A percentile compares a stretch with the other conserved stretches of the same genome.
Conservation (phyloP, 2,797 vertebrate species). For the Manis javanica region DNA sequence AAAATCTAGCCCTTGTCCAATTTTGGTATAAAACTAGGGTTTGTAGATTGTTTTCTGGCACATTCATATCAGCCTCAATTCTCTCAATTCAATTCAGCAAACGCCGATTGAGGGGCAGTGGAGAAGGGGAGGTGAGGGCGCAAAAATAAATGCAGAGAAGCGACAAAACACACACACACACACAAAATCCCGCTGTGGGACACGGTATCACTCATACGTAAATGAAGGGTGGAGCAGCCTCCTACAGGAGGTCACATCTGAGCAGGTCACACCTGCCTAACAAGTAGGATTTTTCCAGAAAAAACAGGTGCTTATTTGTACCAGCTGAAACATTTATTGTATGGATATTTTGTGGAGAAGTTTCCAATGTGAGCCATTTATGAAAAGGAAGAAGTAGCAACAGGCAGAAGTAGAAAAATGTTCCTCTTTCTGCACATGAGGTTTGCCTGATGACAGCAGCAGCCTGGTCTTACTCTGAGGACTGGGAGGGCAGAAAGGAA, state of each 20-base stretch:
- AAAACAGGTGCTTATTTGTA: not conserved
- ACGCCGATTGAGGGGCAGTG: not conserved
- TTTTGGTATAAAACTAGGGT: not conserved
- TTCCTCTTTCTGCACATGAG: not conserved
- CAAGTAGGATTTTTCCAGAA: not conserved
- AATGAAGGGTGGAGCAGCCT: not conserved
- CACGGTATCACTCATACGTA: fast-evolving
- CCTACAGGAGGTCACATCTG: not conserved
- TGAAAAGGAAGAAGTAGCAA: not conserved
- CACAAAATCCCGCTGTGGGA: not conserved
- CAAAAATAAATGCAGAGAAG: not conserved
- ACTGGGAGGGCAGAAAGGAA: not conserved
- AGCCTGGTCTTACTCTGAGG: not conserved
- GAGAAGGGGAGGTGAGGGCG: too few species aligned
- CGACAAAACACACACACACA: not conserved
- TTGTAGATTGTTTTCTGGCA: not conserved
- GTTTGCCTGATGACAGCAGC: not conserved
- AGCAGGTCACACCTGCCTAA: not conserved
- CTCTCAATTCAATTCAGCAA: not conserved
- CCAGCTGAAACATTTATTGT: not conserved
- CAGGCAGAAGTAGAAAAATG: not conserved
- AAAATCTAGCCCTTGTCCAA: not conserved
- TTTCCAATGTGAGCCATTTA: not conserved
- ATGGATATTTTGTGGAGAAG: not conserved
- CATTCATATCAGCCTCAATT: not conserved